These are phyloP conservation scores for Hippocampus guttulatus DNA, from an alignment of 2,113 vertebrate genomes.

Conservation along the genomic window DNA sequence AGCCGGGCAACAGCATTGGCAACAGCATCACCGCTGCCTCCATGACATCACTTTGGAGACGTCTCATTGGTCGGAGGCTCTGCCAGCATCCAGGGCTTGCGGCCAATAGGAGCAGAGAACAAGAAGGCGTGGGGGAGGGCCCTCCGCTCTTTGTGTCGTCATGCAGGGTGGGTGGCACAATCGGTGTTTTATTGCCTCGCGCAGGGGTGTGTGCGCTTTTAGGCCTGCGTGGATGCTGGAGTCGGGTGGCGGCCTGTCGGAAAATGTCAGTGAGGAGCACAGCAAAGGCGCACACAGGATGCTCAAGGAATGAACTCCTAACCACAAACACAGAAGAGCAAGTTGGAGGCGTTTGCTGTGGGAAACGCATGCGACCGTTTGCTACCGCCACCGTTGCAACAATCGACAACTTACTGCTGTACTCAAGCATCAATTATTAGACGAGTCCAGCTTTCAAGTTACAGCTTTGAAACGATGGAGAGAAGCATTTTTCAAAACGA, in stretches of 20 bases:
- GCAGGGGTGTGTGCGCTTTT: slow-evolving; percentile 33
- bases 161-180: slow-evolving; percentile 53
- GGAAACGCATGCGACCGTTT: slow-evolving; percentile 2
- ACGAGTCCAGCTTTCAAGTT: no score
- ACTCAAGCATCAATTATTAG: not conserved
- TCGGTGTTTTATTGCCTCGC: slow-evolving; percentile 36
- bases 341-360: not conserved
- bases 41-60: slow-evolving; percentile 75
- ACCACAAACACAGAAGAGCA: slow-evolving; percentile 23
- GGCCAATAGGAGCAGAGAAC: slow-evolving; percentile 49
- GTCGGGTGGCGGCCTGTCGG: slow-evolving; percentile 19
- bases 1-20: slow-evolving; percentile 70
- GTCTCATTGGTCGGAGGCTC: slow-evolving; percentile 63
- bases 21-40: slow-evolving; percentile 65
- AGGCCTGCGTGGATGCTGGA: slow-evolving; percentile 5
- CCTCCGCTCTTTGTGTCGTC: slow-evolving; percentile 53
- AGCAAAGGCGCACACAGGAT: slow-evolving; percentile 8
- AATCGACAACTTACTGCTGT: not conserved
- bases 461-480: no score
- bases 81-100: slow-evolving; percentile 56
- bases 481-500: no score
- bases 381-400: not conserved
- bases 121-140: slow-evolving; percentile 44
- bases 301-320: slow-evolving; percentile 56
- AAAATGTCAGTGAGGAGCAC: slow-evolving; percentile 27